These are phyloP conservation scores for Macquaria australasica DNA, from an alignment of 2,113 vertebrate species.

Conservation along the genomic window DNA sequence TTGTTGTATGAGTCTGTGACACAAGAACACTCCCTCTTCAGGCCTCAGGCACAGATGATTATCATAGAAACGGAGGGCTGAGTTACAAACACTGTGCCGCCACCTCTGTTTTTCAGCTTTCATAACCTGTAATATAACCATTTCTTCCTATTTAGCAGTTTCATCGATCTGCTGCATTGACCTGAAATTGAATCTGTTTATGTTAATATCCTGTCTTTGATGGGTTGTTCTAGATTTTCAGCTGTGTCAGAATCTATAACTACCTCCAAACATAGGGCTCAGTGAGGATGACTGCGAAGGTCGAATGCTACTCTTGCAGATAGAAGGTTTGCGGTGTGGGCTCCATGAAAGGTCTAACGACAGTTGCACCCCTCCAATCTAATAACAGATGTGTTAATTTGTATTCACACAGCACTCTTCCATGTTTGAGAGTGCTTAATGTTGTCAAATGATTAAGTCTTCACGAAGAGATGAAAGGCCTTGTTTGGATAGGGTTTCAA, in stretches of 20 bases:
- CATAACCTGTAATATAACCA: slow-evolving; percentile 54
- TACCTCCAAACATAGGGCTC: slow-evolving; percentile 4
- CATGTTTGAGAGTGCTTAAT: slow-evolving; percentile 66
- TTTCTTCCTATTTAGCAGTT: slow-evolving; percentile 49
- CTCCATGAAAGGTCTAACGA: slow-evolving; percentile 47
- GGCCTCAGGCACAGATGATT: slow-evolving; percentile 52
- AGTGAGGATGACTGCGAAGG: slow-evolving; percentile 30
- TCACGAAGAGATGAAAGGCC: slow-evolving; percentile 68
- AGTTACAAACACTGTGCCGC: slow-evolving; percentile 39
- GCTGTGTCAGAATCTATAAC: slow-evolving; percentile 47
- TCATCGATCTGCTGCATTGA: slow-evolving; percentile 63
- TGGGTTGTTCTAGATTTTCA: slow-evolving; percentile 38
- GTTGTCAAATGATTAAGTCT: slow-evolving; percentile 72
- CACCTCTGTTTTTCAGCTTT: slow-evolving; percentile 59
- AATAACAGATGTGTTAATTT: slow-evolving; percentile 67
- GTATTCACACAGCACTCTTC: slow-evolving; percentile 65
- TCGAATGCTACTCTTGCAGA: slow-evolving; percentile 27
- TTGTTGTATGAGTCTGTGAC: slow-evolving; percentile 50
- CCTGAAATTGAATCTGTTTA: slow-evolving; percentile 67
- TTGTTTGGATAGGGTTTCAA: slow-evolving; percentile 66
- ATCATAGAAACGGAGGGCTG: slow-evolving; percentile 41
- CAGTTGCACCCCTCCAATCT: slow-evolving; percentile 40
- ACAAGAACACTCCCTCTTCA: slow-evolving; percentile 32
- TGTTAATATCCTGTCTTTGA: slow-evolving; percentile 57
- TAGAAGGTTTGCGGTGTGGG: slow-evolving; percentile 20